phyloP scores from a whole-genome alignment of 2,888 invertebrate genomes.

The Dermolepida albohirtum region DNA sequence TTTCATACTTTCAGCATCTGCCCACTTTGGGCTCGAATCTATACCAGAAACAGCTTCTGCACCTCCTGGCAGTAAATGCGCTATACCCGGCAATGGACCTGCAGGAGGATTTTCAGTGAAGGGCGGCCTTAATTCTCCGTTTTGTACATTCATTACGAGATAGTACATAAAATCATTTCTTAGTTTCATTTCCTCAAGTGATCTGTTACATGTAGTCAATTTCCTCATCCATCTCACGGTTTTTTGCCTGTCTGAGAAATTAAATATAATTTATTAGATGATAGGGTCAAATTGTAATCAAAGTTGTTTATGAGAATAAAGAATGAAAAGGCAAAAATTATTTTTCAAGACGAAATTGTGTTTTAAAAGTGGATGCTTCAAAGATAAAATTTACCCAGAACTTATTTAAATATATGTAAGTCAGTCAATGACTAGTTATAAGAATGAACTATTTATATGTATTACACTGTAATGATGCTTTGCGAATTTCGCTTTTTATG shows the following conservation, averaged over 20 bases:
- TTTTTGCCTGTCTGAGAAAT: constrained; percentile 63
- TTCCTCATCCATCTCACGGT: constrained; percentile 68
- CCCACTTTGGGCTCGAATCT: constrained; percentile 51
- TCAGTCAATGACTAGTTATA: no score
- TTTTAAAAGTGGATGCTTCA: no score
- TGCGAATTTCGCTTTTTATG: no score
- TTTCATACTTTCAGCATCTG: constrained; percentile 43
- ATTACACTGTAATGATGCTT: no score
- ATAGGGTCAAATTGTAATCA: constrained; percentile 10
- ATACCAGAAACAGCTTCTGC: constrained; percentile 47
- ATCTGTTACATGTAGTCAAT: constrained; percentile 64
- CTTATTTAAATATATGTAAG: no score
- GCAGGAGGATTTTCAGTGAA: constrained; percentile 67
- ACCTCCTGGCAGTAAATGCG: constrained; percentile 64
- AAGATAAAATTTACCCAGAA: no score
- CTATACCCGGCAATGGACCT: constrained; percentile 64
- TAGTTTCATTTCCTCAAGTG: constrained; percentile 67
- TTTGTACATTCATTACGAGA: constrained; percentile 66
- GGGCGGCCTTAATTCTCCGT: constrained; percentile 65
- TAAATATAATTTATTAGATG: constrained; percentile 14
- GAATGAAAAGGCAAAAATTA: neutral
- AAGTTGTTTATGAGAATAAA: neutral
- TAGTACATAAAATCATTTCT: constrained; percentile 70
- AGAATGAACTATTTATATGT: no score
- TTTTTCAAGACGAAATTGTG: no score